These are phyloP conservation scores for Anableps anableps DNA, from an alignment of 2,797 vertebrate species.

Conservation along the genomic window DNA sequence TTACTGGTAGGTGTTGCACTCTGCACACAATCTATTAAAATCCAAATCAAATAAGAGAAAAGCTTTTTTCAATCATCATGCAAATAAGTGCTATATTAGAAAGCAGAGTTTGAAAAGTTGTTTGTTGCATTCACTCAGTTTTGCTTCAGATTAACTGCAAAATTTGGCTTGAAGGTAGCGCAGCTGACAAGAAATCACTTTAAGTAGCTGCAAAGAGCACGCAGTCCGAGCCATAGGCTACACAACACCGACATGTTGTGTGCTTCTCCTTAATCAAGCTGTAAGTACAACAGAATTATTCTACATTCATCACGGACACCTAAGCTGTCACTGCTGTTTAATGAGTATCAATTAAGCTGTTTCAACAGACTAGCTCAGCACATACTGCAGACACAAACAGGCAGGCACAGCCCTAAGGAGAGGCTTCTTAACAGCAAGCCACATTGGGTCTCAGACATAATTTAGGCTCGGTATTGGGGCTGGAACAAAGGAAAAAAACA, in stretches of 20 bases:
- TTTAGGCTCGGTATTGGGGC: conserved; percentile 5
- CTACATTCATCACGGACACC: conserved; percentile 85
- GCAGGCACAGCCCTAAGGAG: conserved; percentile 51
- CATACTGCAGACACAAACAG: conserved; percentile 68
- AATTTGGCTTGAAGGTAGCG: conserved; percentile 18
- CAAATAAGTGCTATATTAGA: conserved; percentile 29
- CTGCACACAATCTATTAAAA: conserved; percentile 36
- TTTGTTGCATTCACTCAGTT: conserved; percentile 21
- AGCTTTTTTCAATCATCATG: conserved; percentile 18
- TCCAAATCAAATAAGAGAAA: conserved; percentile 51
- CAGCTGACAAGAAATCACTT: conserved; percentile 28
- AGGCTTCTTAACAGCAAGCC: conserved; percentile 31
- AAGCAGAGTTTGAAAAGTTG: conserved; percentile 31
- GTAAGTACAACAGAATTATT: conserved; percentile 84
- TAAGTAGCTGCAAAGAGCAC: conserved; percentile 39
- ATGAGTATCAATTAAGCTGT: conserved; percentile 87
- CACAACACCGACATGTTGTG: conserved; percentile 71
- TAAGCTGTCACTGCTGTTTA: conserved; percentile 84
- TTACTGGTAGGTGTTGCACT: conserved; percentile 49
- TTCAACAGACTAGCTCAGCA: conserved; percentile 81
- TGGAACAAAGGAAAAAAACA: not conserved
- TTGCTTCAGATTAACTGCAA: conserved; percentile 18
- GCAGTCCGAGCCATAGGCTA: conserved; percentile 59
- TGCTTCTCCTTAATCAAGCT: conserved; percentile 82
- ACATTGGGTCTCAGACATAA: conserved; percentile 9